Percentiles rank a stretch among this genome's conserved stretches.
Conservation (phyloP, 2,113 vertebrate genomes). For the Setophaga kirtlandii region DNA sequence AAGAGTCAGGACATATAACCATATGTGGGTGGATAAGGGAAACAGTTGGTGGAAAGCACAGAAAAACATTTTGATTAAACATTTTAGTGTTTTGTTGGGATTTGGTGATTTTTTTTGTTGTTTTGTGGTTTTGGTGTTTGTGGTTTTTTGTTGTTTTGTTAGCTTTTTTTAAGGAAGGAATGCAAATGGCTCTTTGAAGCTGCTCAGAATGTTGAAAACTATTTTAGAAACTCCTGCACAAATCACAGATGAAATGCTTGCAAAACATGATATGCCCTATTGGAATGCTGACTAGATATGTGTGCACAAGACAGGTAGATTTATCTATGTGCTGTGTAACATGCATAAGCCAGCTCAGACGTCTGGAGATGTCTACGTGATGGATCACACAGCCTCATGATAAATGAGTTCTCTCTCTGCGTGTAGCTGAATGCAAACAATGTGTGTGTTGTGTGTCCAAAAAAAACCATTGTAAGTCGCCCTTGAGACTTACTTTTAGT, state of each 20-base stretch:
- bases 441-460: neutral
- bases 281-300: neutral
- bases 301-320: neutral
- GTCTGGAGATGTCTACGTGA: neutral
- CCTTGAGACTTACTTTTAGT: neutral
- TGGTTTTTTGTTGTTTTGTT: neutral
- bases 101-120: neutral
- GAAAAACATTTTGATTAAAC: slow-evolving; percentile 31
- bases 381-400: neutral
- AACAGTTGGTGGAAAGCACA: neutral
- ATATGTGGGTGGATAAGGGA: neutral
- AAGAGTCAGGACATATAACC: neutral
- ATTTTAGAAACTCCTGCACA: neutral
- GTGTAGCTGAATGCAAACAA: neutral
- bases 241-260: neutral
- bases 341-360: neutral
- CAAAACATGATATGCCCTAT: neutral
- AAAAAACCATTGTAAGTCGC: neutral
- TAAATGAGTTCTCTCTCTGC: neutral
- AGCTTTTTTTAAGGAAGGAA: neutral
- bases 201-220: neutral
- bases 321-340: neutral
- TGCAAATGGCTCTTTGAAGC: neutral
- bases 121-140: neutral
- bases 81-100: neutral